Evolutionary conservation across 2,797 vertebrate species (phyloP).

Genomic region (Malacoctenus gilli): DNA sequence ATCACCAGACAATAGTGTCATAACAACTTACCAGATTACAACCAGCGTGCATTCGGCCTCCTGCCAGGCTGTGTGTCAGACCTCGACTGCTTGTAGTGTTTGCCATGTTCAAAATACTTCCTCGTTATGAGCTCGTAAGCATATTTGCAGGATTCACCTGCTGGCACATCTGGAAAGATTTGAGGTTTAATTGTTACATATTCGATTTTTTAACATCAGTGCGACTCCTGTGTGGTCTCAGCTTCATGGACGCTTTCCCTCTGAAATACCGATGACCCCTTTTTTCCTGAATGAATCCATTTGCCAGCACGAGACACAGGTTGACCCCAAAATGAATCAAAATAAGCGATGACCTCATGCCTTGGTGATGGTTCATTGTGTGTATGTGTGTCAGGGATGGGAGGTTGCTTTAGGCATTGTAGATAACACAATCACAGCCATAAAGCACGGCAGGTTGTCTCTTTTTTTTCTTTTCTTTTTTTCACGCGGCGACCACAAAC

Average conservation of each 20-base stretch:
- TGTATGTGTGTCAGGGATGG: not conserved
- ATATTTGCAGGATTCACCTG: too few relatives aligned
- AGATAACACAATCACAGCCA: conserved; percentile 34
- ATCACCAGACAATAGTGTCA: conserved; percentile 60
- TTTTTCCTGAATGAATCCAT: conserved; percentile 15
- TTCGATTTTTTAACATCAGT: too few relatives aligned
- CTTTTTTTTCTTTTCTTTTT: conserved; percentile 6
- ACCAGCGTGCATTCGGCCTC: conserved; percentile 46
- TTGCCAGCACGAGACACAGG: conserved; percentile 21
- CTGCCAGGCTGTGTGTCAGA: conserved; percentile 23
- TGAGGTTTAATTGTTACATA: too few relatives aligned
- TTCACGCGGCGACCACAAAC: conserved; percentile 18
- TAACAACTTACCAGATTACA: conserved; percentile 62
- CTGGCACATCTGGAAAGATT: too few relatives aligned
- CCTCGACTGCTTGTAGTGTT: not conserved
- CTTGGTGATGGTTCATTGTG: conserved; percentile 19
- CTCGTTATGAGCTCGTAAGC: too few relatives aligned
- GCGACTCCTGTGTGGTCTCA: too few relatives aligned
- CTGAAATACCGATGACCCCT: too few relatives aligned
- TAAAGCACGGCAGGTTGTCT: conserved; percentile 25
- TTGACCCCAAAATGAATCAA: conserved; percentile 15
- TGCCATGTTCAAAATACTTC: conserved; percentile 2
- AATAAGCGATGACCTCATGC: conserved; percentile 13
- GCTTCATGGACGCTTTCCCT: too few relatives aligned
- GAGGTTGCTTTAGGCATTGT: conserved; percentile 5